phyloP scores from a whole-genome alignment of 2,888 invertebrate genomes.

The Desoria tigrina region DNA sequence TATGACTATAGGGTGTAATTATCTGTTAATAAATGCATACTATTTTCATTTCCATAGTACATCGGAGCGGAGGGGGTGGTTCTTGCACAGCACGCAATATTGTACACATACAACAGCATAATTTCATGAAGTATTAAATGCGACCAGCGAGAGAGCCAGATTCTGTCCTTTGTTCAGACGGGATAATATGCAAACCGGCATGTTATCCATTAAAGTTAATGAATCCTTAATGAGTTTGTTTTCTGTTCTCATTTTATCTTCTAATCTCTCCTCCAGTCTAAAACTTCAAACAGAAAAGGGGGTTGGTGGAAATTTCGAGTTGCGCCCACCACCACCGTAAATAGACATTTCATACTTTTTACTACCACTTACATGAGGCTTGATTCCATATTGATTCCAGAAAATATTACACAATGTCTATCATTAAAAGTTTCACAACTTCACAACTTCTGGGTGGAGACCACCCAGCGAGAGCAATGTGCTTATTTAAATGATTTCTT shows the following conservation, averaged over 20 bases:
- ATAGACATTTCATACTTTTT: no score
- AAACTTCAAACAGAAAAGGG: no score
- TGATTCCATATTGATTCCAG: conserved; percentile 18
- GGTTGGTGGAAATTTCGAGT: no score
- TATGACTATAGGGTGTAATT: conserved; percentile 13
- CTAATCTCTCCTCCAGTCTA: no score
- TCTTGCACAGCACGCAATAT: conserved; percentile 33
- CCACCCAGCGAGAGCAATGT: conserved; percentile 19
- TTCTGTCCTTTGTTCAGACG: no score
- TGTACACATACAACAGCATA: neutral
- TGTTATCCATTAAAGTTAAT: neutral
- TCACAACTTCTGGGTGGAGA: conserved; percentile 11
- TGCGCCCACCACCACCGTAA: no score
- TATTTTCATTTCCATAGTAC: conserved; percentile 20
- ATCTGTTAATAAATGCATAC: conserved; percentile 14
- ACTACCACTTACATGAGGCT: neutral
- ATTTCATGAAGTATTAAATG: neutral
- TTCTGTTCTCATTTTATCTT: no score
- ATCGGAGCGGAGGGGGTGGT: conserved; percentile 17
- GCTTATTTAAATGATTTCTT: conserved; percentile 26
- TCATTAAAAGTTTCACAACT: conserved; percentile 26
- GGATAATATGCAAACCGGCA: no score
- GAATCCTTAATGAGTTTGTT: conserved; percentile 12
- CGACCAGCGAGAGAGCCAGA: neutral
- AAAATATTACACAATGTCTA: conserved; percentile 7